These are phyloP conservation scores for Notospermus geniculatus DNA, from an alignment of 1,140 invertebrate genomes.

Conservation along the genomic window DNA sequence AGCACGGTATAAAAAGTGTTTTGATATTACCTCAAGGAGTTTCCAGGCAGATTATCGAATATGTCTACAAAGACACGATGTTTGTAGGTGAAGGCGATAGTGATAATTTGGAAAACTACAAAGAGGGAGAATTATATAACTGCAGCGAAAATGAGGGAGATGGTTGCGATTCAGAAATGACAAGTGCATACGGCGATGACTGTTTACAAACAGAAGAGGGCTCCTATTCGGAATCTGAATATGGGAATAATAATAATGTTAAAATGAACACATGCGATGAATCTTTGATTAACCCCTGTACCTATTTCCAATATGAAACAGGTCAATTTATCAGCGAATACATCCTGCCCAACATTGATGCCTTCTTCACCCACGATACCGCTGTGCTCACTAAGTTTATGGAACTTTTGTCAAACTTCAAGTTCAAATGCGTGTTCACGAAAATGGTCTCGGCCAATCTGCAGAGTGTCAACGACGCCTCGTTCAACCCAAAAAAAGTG, in stretches of 20 bases:
- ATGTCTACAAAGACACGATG: constrained; percentile 5
- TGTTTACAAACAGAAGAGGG: constrained; percentile 5
- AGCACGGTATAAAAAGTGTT: constrained; percentile 7
- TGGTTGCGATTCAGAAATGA: constrained; percentile 8
- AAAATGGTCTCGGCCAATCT: constrained; percentile 4
- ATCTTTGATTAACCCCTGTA: constrained; percentile 6
- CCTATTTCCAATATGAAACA: constrained; percentile 10
- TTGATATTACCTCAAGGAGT: constrained; percentile 7
- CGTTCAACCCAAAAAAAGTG: constrained; percentile 7
- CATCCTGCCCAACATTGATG: constrained; percentile 6
- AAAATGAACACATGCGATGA: background rate
- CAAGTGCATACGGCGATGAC: constrained; percentile 9
- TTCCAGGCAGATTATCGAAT: background rate
- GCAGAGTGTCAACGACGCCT: constrained; percentile 8
- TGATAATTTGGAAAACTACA: background rate
- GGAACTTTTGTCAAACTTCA: constrained; percentile 9
- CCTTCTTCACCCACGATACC: constrained; percentile 7
- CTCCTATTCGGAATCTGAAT: background rate
- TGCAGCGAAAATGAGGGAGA: constrained; percentile 7
- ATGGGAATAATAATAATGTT: background rate
- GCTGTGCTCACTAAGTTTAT: constrained; percentile 8
- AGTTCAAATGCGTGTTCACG: constrained; percentile 9
- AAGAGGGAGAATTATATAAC: background rate
- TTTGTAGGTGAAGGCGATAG: background rate
- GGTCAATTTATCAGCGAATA: constrained; percentile 4